phyloP scores from a whole-genome alignment of 2,888 invertebrate genomes.

The Eulithis prunata region DNA sequence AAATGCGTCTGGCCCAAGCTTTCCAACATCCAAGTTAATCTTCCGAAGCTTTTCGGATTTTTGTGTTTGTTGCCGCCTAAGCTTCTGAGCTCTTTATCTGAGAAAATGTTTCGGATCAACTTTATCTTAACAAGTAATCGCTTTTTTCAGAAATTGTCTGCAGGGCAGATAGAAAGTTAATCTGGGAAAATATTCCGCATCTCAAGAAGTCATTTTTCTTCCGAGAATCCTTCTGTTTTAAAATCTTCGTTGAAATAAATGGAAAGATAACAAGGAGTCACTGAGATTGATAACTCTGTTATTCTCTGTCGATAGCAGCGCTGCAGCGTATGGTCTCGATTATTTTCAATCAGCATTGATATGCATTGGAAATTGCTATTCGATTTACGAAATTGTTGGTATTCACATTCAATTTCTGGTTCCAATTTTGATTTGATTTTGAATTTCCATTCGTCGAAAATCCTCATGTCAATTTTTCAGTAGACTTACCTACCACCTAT shows the following conservation, averaged over 20 bases:
- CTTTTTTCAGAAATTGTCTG: conserved; percentile 3
- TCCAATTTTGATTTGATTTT: too few species aligned
- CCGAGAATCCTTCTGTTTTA: background rate
- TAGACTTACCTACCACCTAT: too few species aligned
- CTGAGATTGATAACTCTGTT: conserved; percentile 51
- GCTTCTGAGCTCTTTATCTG: conserved; percentile 31
- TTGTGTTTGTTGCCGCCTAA: conserved; percentile 32
- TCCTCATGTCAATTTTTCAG: too few species aligned
- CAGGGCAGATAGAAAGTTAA: conserved; percentile 3
- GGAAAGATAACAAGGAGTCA: conserved; percentile 44
- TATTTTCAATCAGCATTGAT: conserved; percentile 24
- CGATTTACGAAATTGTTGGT: too few species aligned
- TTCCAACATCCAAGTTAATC: conserved; percentile 28
- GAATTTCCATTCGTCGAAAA: too few species aligned
- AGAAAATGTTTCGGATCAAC: conserved; percentile 22
- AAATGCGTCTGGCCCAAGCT: conserved; percentile 7
- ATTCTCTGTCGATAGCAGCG: conserved; percentile 44
- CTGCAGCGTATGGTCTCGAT: conserved; percentile 45
- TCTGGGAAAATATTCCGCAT: conserved; percentile 4
- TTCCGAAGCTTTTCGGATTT: conserved; percentile 24
- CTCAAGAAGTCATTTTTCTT: conserved; percentile 7
- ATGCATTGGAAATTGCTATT: background rate
- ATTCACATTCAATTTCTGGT: too few species aligned
- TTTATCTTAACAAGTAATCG: conserved; percentile 16
- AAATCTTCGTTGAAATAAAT: conserved; percentile 31